A percentile compares a stretch with the other conserved stretches of the same genome.
These are phyloP conservation scores for Orgyia antiqua DNA, from an alignment of 2,888 invertebrate species.

Conservation along the genomic window DNA sequence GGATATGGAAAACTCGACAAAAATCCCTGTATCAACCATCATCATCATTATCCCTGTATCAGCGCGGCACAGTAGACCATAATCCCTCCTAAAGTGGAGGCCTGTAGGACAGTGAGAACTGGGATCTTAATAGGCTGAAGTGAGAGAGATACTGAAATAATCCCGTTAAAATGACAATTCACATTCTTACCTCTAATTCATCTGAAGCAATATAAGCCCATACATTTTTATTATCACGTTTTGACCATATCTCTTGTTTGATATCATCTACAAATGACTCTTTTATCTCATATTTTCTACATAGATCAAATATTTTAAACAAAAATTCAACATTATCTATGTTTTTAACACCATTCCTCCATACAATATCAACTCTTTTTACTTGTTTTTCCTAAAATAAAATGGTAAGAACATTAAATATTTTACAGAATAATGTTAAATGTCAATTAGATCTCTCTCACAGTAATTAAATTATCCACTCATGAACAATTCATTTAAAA, in stretches of 20 bases:
- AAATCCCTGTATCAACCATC: no score
- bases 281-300: slow-evolving; percentile 78
- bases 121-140: no score
- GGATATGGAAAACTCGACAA: no score
- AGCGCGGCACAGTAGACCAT: no score
- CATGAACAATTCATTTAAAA: no score
- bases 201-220: slow-evolving; percentile 63
- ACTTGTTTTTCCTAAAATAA: slow-evolving; percentile 61
- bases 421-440: no score
- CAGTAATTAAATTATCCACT: no score
- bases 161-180: neutral
- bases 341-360: slow-evolving; percentile 78
- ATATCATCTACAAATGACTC: slow-evolving; percentile 65
- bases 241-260: slow-evolving; percentile 58
- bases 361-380: slow-evolving; percentile 79
- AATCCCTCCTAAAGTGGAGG: no score
- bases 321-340: slow-evolving; percentile 76
- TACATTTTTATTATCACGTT: slow-evolving; percentile 45
- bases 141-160: neutral
- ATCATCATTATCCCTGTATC: no score
- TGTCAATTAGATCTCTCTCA: no score
- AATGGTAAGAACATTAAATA: neutral
- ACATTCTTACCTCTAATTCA: slow-evolving; percentile 63
- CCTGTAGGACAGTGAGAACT: no score
- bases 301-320: slow-evolving; percentile 78